These are phyloP conservation scores for Menura novaehollandiae DNA, from an alignment of 2,113 vertebrate species.

Conservation along the genomic window DNA sequence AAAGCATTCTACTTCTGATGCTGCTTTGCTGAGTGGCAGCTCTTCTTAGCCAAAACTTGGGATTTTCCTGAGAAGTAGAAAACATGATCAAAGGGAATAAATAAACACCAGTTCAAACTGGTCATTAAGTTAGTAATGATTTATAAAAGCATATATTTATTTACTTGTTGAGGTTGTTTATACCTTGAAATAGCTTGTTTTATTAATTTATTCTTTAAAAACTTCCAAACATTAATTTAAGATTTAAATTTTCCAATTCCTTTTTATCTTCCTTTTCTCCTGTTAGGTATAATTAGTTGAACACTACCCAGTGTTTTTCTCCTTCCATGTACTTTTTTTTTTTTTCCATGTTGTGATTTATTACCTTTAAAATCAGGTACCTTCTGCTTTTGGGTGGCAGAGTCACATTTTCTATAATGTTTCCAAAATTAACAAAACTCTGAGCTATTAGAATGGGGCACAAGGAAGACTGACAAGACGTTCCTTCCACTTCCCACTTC, in stretches of 20 bases:
- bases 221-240: neutral
- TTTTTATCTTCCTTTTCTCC: neutral
- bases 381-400: neutral
- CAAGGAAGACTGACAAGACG: neutral
- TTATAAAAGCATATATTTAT: neutral
- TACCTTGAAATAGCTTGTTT: neutral
- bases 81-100: neutral
- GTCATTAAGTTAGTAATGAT: neutral
- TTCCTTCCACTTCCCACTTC: neutral
- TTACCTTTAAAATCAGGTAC: neutral
- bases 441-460: neutral
- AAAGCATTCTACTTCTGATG: neutral
- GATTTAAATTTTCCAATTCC: neutral
- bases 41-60: neutral
- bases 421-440: neutral
- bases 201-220: neutral
- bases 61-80: neutral
- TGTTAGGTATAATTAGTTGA: neutral
- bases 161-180: neutral
- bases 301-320: neutral
- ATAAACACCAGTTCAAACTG: too few species aligned
- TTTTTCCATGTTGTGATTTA: neutral
- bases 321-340: neutral
- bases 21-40: neutral
- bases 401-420: neutral